phyloP scores from a whole-genome alignment of 1,140 invertebrate genomes.

The Sitodiplosis mosellana region DNA sequence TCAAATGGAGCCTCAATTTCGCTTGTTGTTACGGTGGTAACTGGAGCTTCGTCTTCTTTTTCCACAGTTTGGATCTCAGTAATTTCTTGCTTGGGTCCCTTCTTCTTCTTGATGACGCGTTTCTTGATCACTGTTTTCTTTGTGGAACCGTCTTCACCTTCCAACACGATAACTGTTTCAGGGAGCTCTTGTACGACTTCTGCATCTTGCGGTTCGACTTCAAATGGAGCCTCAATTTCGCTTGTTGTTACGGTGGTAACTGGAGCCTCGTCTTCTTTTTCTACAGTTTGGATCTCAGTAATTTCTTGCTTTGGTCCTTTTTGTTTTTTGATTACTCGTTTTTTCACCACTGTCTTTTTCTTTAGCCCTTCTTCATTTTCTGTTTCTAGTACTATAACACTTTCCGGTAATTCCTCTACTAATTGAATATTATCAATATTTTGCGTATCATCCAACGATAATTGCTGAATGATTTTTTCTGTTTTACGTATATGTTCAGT shows the following conservation, averaged over 20 bases:
- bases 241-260: slow-evolving; percentile 16
- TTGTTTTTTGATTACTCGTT: slow-evolving; percentile 15
- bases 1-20: no score
- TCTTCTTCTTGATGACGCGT: slow-evolving; percentile 13
- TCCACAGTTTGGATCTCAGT: slow-evolving; percentile 26
- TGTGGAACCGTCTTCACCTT: slow-evolving; percentile 12
- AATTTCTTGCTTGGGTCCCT: slow-evolving; percentile 12
- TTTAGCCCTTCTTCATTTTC: slow-evolving; percentile 14
- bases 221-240: slow-evolving; percentile 22
- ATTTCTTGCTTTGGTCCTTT: slow-evolving; percentile 17
- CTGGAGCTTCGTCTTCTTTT: slow-evolving; percentile 15
- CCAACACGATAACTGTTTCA: slow-evolving; percentile 17
- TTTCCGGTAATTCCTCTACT: slow-evolving; percentile 18
- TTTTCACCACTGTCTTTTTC: slow-evolving; percentile 21
- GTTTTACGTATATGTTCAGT: slow-evolving; percentile 5
- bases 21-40: slow-evolving; percentile 8
- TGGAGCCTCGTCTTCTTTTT: slow-evolving; percentile 21
- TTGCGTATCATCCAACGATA: slow-evolving; percentile 4
- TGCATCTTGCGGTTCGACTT: slow-evolving; percentile 8
- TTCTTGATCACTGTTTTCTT: slow-evolving; percentile 13
- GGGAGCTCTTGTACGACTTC: slow-evolving; percentile 13
- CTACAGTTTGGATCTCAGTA: slow-evolving; percentile 20
- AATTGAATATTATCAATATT: slow-evolving; percentile 8
- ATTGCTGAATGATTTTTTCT: slow-evolving; percentile 2
- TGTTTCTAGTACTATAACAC: slow-evolving; percentile 23